Evolutionary conservation across 2,888 invertebrate species (phyloP), one percentile per base, ranked within the genome.

Genomic region (Chloromyia formosa): DNA sequence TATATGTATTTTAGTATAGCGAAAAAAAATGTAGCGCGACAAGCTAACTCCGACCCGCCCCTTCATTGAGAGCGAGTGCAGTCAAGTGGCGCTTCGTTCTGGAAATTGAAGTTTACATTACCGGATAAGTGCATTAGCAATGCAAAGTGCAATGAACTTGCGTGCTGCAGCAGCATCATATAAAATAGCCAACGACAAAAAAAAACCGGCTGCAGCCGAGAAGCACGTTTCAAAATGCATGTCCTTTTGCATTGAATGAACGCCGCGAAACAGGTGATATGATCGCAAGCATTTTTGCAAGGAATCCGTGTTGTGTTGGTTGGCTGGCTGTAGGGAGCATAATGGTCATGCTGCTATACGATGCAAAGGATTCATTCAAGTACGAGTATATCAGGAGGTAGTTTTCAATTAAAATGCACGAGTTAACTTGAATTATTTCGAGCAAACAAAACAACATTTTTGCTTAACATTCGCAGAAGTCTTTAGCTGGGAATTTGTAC

Each of bases 61-160:
- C 3, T 4, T 7, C 27, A 35, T 35, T 35, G 27, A 35, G 58
- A 35, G 56, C 42, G 20, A 71, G 27, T 58, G 71, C 20, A 58
- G 71, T 71, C 22, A 20, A 71, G 71, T 71, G 35, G 23, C 68
- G 16, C 71, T 71, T 71, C 22, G 58, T 71, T 71, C 69, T 69
- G 16, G 35, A 69, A 71, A 71, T 58, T 71, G 35, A 71, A 56
- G 71, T 53, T 58, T 56, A 58, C 56, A 35, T 71, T 56, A 56
- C 27, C 56, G 58, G 14, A 23, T 42, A 23, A 69, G 68, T 69
- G 20, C 71, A 71, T 71, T 71, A 69, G 27, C 53, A 45, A 35
- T 56, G 58, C 71, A 71, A 71, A 71, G 71, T 71, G 35, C 71
- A 58, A 58, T 56, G 71, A 56, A 56, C 71, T 58, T 71, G 71